Evolutionary conservation across 1,140 invertebrate genomes (phyloP).

Genomic region (Musca domestica): DNA sequence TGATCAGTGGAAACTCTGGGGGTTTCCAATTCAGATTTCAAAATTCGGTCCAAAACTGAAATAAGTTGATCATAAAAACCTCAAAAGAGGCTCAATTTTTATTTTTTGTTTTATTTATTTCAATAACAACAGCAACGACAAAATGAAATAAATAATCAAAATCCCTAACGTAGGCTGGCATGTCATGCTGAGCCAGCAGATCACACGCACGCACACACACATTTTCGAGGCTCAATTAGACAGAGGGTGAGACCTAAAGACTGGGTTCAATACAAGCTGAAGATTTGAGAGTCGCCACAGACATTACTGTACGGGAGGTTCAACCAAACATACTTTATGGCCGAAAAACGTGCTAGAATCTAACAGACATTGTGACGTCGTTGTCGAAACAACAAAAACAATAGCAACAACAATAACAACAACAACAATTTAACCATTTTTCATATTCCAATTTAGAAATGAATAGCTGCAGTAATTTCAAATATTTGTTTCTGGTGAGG

Average conservation of each 20-base stretch:
- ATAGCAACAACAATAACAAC: too few relatives aligned
- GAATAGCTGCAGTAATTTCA: slow-evolving; percentile 1
- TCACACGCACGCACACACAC: neutral
- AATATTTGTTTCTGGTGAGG: neutral
- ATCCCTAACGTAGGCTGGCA: slow-evolving; percentile 11
- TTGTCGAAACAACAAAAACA: neutral
- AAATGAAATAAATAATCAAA: slow-evolving; percentile 14
- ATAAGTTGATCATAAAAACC: neutral
- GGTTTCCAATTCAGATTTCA: neutral
- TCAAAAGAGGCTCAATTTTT: too few relatives aligned
- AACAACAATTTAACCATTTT: slow-evolving; percentile 14
- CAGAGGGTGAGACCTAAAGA: too few relatives aligned
- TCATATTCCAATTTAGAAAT: slow-evolving; percentile 13
- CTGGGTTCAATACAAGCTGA: too few relatives aligned
- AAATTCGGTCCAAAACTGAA: neutral
- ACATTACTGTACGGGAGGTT: too few relatives aligned
- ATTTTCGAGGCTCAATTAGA: too few relatives aligned
- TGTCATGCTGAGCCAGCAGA: slow-evolving; percentile 10
- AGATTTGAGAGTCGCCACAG: too few relatives aligned
- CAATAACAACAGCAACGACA: neutral
- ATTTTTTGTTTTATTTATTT: too few relatives aligned
- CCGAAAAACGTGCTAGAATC: neutral
- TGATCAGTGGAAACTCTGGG: neutral
- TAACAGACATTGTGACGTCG: slow-evolving; percentile 19
- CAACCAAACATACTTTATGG: slow-evolving; percentile 1